Evolutionary conservation across 2,888 invertebrate species (phyloP).

Genomic region (Sepiola atlantica): DNA sequence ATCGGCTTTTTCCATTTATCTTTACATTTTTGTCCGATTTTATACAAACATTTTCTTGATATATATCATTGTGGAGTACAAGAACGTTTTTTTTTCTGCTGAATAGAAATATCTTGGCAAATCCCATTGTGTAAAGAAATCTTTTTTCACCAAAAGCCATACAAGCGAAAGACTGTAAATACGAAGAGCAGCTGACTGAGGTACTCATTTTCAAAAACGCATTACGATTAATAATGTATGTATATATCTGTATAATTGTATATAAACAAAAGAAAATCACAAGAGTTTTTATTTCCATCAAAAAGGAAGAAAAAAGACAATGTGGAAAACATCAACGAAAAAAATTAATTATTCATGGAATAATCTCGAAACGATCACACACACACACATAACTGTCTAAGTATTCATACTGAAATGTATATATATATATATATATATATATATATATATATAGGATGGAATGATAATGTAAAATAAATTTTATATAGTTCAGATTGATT

Average conservation of each 20-base stretch:
- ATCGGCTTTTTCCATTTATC: too few species aligned
- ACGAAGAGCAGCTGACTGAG: background rate
- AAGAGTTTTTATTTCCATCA: background rate
- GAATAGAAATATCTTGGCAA: background rate
- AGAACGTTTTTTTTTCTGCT: background rate
- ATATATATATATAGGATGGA: background rate
- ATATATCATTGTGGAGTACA: background rate
- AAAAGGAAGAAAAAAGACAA: background rate
- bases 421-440: background rate
- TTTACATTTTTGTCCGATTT: too few species aligned
- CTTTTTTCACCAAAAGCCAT: background rate
- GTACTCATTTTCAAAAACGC: background rate
- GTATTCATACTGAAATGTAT: background rate
- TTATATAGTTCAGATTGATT: too few species aligned
- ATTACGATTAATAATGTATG: background rate
- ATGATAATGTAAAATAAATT: background rate
- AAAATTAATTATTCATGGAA: background rate
- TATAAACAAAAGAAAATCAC: background rate
- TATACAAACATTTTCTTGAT: too few species aligned
- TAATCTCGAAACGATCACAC: background rate
- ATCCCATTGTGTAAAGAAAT: background rate
- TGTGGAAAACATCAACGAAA: background rate
- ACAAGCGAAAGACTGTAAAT: background rate
- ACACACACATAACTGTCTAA: background rate
- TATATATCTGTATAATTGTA: slow-evolving; percentile 32